Conservation (phyloP, 2,797 vertebrate species). For the Hyperoplus immaculatus region DNA sequence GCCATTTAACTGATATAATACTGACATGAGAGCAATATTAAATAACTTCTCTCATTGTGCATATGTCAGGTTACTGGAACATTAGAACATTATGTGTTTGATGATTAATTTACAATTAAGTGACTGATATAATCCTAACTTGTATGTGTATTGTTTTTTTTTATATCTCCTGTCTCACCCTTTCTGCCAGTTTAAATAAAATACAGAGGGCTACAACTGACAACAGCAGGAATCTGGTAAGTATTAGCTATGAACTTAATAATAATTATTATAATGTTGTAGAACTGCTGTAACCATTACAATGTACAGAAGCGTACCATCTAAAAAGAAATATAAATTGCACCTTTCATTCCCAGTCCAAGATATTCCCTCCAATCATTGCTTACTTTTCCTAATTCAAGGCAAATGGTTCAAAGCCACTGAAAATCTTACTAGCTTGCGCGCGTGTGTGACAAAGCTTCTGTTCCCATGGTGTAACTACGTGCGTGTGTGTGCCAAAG, state of each 20-base stretch:
- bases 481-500: too few species aligned
- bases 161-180: constrained; percentile 16
- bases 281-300: not conserved
- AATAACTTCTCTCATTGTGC: not conserved
- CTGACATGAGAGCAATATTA: not conserved
- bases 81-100: not conserved
- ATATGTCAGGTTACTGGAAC: not conserved
- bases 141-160: constrained; percentile 33
- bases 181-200: constrained; percentile 56
- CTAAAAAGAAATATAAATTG: not conserved
- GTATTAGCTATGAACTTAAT: not conserved
- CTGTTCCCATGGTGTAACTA: too few species aligned
- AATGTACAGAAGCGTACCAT: not conserved
- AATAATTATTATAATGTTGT: not conserved
- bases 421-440: not conserved
- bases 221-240: constrained; percentile 59
- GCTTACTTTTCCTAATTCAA: not conserved
- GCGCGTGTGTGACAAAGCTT: too few species aligned
- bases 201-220: constrained; percentile 15
- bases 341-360: not conserved
- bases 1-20: not conserved
- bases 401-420: not conserved
- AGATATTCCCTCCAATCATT: not conserved
- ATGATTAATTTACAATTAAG: not conserved
- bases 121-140: not conserved